Percentiles rank a stretch among this genome's conserved stretches.
phyloP scores from a whole-genome alignment of 2,113 vertebrate genomes.

The Thermophis baileyi region DNA sequence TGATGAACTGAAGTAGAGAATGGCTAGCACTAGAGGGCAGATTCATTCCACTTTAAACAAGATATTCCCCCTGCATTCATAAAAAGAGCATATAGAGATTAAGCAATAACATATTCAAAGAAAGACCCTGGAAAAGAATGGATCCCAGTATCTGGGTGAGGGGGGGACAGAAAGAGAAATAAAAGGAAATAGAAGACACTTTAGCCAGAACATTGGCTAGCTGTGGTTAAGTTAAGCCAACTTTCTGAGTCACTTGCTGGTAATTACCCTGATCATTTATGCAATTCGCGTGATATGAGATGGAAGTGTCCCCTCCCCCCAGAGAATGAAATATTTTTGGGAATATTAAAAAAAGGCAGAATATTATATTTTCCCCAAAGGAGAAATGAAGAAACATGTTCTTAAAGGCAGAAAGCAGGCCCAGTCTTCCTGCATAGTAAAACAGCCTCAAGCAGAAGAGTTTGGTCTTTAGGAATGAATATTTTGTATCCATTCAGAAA shows the following conservation, averaged over 20 bases:
- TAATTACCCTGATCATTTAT: not conserved
- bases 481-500: too few species aligned
- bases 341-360: too few species aligned
- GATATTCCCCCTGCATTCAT: not conserved
- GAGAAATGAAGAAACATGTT: too few species aligned
- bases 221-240: not conserved
- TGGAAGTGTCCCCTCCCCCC: not conserved
- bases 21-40: not conserved
- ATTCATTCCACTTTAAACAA: not conserved
- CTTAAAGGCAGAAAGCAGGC: too few species aligned
- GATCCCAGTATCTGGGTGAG: not conserved
- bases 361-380: too few species aligned
- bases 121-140: not conserved
- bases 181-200: not conserved
- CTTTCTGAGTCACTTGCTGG: not conserved
- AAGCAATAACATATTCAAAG: not conserved
- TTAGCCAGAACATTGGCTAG: too few species aligned
- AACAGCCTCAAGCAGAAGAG: too few species aligned
- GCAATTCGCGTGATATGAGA: not conserved
- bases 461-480: too few species aligned
- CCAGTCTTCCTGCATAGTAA: too few species aligned
- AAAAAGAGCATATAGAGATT: not conserved
- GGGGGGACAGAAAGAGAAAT: not conserved
- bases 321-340: too few species aligned
- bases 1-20: not conserved